phyloP scores from a whole-genome alignment of 2,797 vertebrate genomes.

The Chloroceryle amazona region DNA sequence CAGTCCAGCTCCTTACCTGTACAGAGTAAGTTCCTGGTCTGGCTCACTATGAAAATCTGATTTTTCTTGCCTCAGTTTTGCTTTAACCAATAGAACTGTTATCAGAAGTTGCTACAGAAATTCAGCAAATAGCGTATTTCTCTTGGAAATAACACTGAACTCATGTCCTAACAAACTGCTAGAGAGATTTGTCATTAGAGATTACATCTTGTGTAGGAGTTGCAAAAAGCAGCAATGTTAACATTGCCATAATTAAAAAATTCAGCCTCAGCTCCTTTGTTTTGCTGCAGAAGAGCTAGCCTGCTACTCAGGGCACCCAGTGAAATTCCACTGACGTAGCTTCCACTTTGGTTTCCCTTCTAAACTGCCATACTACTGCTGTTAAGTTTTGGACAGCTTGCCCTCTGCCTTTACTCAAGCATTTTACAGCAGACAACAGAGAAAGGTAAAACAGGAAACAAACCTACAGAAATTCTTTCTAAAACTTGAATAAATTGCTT shows the following conservation, averaged over 20 bases:
- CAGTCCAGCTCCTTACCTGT: background rate
- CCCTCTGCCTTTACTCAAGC: background rate
- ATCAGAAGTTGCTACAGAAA: background rate
- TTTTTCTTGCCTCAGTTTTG: background rate
- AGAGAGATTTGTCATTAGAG: background rate
- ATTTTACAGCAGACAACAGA: background rate
- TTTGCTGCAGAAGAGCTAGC: background rate
- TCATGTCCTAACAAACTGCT: background rate
- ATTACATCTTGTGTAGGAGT: background rate
- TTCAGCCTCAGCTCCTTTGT: background rate
- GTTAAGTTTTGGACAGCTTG: background rate
- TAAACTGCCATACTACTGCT: background rate
- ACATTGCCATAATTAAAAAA: background rate
- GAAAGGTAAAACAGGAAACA: background rate
- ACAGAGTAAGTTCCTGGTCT: background rate
- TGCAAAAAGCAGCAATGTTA: background rate
- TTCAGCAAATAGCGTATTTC: background rate
- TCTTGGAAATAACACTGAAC: background rate
- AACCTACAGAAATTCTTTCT: background rate
- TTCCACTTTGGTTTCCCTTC: background rate
- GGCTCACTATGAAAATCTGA: background rate
- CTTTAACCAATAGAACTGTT: background rate
- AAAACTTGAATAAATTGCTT: background rate
- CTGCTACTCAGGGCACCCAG: background rate
- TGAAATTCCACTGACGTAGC: background rate